Conservation (phyloP, 2,888 invertebrate species). For the Siphonodentalium dalli region DNA sequence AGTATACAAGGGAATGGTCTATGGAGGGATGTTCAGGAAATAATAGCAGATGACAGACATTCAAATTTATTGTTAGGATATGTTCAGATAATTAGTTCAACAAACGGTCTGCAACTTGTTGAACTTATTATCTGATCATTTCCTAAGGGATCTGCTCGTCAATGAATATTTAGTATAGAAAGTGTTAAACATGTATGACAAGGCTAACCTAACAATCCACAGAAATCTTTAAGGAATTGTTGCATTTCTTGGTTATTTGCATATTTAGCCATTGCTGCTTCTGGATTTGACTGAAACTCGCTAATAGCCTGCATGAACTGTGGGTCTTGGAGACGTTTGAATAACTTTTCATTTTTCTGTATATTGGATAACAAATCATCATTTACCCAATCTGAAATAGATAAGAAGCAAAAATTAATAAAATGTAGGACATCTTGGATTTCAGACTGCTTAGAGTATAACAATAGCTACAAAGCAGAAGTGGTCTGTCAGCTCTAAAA, state of each 20-base stretch:
- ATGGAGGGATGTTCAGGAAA: no score
- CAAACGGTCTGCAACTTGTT: no score
- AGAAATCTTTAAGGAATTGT: conserved; percentile 56
- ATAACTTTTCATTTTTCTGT: conserved; percentile 46
- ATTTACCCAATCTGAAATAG: conserved; percentile 51
- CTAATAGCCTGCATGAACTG: conserved; percentile 52
- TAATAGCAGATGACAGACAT: no score
- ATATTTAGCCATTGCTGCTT: conserved; percentile 55
- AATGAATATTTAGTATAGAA: no score
- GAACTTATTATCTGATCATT: no score
- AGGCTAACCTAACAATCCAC: conserved; percentile 57
- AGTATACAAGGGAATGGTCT: no score
- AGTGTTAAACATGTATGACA: no score
- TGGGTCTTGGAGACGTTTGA: conserved; percentile 51
- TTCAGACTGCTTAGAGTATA: neutral
- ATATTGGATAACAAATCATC: conserved; percentile 52
- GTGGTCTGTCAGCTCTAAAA: no score
- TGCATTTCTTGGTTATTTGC: conserved; percentile 53
- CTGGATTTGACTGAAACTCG: conserved; percentile 58
- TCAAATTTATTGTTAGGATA: no score
- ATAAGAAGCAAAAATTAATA: neutral
- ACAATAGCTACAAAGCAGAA: no score
- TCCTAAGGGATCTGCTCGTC: no score
- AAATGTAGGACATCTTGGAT: neutral
- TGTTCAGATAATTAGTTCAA: no score